phyloP scores from a whole-genome alignment of 2,113 vertebrate genomes.

The Athene noctua region DNA sequence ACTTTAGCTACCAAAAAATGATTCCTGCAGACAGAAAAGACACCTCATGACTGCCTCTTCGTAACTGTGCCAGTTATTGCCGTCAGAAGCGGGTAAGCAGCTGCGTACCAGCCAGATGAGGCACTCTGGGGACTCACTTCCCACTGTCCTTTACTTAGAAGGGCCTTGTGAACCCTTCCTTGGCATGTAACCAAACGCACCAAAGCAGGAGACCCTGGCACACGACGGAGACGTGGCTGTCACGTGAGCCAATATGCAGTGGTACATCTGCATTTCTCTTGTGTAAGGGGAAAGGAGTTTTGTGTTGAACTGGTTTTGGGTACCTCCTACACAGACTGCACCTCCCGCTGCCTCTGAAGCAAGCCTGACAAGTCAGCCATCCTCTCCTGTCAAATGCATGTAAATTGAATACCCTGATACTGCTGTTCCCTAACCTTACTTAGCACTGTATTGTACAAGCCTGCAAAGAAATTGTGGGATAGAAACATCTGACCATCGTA shows the following conservation, averaged over 20 bases:
- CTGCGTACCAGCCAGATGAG: not conserved
- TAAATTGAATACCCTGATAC: not conserved
- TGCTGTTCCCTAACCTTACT: not conserved
- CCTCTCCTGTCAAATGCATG: not conserved
- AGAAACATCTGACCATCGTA: not conserved
- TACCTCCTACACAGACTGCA: not conserved
- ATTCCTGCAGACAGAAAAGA: not conserved
- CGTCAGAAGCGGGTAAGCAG: not conserved
- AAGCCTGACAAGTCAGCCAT: not conserved
- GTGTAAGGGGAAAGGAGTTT: rapidly evolving
- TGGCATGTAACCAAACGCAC: rapidly evolving
- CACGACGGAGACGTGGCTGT: rapidly evolving
- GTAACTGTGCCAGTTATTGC: not conserved
- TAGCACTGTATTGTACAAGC: too few relatives aligned
- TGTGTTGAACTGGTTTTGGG: not conserved
- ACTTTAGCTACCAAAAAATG: not conserved
- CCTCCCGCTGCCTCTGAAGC: not conserved
- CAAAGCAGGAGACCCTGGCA: rapidly evolving
- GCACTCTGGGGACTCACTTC: not conserved
- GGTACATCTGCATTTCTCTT: rapidly evolving
- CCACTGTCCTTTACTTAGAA: not conserved
- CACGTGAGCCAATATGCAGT: not conserved
- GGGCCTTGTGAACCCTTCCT: not conserved
- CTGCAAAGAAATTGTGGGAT: not conserved
- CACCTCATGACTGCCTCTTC: not conserved